Percentiles rank a stretch among this genome's conserved stretches.
These are phyloP conservation scores for Macropus fuliginosus DNA, from an alignment of 2,797 vertebrate genomes.

Conservation along the genomic window DNA sequence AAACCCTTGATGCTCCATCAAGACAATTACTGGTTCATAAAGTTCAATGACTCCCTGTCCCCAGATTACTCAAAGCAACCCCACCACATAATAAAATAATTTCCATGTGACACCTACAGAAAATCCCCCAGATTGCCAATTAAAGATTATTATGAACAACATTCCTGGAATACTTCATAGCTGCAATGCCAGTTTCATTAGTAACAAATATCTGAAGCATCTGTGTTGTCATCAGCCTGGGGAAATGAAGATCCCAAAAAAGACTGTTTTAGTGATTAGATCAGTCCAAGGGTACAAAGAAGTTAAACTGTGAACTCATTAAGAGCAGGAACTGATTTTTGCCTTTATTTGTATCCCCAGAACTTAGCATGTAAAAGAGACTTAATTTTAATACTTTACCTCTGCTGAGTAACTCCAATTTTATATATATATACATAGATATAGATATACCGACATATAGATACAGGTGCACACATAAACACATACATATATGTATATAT, in stretches of 20 bases:
- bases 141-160: neutral
- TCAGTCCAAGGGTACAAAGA: neutral
- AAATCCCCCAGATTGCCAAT: neutral
- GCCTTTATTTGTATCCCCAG: neutral
- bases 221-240: neutral
- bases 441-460: neutral
- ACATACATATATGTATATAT: neutral
- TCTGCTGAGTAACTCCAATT: neutral
- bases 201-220: neutral
- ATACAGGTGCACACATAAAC: too few relatives aligned
- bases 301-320: neutral
- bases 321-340: neutral
- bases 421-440: neutral
- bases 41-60: neutral
- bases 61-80: neutral
- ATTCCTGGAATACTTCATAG: constrained; percentile 29
- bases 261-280: neutral
- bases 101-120: neutral
- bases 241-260: neutral
- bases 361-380: too few relatives aligned
- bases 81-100: neutral
- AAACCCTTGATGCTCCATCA: constrained; percentile 50
- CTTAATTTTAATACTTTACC: neutral
- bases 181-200: neutral
- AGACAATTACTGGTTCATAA: neutral